These are phyloP conservation scores for Chloropsis cyanopogon DNA, from an alignment of 2,113 vertebrate genomes.

Conservation along the genomic window DNA sequence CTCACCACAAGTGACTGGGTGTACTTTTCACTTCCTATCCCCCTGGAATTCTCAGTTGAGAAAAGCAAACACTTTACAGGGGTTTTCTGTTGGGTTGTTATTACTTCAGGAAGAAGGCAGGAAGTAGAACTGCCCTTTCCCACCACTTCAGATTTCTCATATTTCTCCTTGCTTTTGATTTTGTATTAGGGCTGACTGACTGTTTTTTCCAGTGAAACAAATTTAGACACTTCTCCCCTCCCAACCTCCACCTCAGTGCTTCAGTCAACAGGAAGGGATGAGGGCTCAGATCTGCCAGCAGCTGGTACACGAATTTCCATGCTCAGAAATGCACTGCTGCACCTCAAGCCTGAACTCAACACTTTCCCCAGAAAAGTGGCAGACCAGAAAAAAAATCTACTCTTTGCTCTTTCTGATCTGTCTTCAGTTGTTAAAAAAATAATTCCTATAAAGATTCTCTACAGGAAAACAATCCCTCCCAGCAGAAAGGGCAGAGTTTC, in stretches of 20 bases:
- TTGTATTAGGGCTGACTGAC: background rate
- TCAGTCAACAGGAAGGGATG: background rate
- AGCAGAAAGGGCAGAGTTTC: background rate
- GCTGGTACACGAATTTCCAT: background rate
- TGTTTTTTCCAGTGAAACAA: background rate
- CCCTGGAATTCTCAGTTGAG: background rate
- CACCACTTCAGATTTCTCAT: background rate
- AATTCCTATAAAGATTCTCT: background rate
- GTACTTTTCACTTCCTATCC: constrained; percentile 29
- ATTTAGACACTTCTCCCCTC: background rate
- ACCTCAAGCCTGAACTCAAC: background rate
- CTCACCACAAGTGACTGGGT: background rate
- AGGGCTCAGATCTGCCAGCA: background rate
- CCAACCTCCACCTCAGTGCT: background rate
- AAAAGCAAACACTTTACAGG: background rate
- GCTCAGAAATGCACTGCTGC: background rate
- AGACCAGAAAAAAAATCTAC: background rate
- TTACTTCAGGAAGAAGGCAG: background rate
- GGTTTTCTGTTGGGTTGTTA: background rate
- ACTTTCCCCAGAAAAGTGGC: background rate
- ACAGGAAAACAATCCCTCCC: background rate
- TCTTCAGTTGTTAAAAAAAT: background rate
- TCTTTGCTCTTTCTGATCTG: background rate
- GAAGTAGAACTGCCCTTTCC: constrained; percentile 8
- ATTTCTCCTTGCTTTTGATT: background rate